Conservation (phyloP, 2,888 invertebrate species). For the Acrobasis repandana region DNA sequence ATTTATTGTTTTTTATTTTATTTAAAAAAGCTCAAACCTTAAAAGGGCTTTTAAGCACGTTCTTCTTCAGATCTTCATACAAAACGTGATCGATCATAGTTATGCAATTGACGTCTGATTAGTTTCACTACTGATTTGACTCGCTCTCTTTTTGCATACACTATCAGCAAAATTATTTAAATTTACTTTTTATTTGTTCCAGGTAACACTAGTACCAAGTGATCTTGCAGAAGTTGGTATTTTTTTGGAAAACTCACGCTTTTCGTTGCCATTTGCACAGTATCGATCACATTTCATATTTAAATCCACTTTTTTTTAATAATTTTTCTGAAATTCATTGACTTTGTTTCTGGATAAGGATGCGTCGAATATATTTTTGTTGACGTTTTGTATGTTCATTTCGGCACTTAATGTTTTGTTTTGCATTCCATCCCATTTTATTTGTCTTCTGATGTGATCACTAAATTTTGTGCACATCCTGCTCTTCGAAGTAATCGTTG, state of each 20-base stretch:
- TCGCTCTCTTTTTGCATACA: neutral
- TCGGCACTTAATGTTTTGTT: constrained; percentile 4
- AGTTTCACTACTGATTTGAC: neutral
- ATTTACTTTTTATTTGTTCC: constrained; percentile 25
- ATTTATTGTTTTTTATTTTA: no score
- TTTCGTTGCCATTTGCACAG: constrained; percentile 9
- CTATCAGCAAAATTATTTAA: neutral
- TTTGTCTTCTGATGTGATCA: constrained; percentile 12
- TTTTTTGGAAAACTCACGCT: constrained; percentile 6
- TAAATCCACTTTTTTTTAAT: constrained; percentile 17
- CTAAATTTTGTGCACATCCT: constrained; percentile 34
- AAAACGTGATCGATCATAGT: no score
- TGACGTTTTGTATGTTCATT: neutral
- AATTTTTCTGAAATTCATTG: neutral
- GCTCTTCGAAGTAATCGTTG: constrained; percentile 37
- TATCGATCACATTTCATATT: constrained; percentile 22
- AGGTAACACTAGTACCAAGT: constrained; percentile 23
- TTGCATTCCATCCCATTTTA: constrained; percentile 18
- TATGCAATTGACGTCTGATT: neutral
- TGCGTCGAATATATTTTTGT: neutral
- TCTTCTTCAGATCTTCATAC: no score
- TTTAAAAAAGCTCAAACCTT: no score
- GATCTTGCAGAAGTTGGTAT: neutral
- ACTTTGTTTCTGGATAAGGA: constrained; percentile 2
- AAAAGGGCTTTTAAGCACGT: no score